These are phyloP conservation scores for Dunckerocampus dactyliophorus DNA, from an alignment of 2,113 vertebrate genomes.

Conservation along the genomic window DNA sequence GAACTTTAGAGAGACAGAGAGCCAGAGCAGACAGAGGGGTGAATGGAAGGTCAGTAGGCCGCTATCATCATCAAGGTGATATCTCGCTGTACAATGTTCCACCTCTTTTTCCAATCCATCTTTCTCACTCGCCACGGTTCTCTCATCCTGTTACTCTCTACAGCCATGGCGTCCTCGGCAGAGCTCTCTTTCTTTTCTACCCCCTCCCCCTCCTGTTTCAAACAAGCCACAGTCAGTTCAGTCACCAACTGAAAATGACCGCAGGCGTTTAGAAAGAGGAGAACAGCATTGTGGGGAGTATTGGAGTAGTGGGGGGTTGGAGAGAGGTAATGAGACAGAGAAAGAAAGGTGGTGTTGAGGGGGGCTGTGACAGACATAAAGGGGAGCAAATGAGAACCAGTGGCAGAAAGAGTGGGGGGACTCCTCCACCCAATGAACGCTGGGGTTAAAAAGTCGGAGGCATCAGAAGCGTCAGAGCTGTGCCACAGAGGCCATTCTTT, in stretches of 20 bases:
- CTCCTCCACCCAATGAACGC: conserved; percentile 42
- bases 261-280: conserved; percentile 41
- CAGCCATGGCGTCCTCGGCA: not conserved
- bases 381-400: conserved; percentile 34
- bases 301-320: not conserved
- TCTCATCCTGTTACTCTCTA: conserved; percentile 45
- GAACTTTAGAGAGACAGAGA: conserved; percentile 19
- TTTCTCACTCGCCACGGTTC: conserved; percentile 20
- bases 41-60: conserved; percentile 35
- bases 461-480: conserved; percentile 56
- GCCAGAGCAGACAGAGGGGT: conserved; percentile 9
- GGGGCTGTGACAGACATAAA: conserved; percentile 15
- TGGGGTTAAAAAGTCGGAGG: conserved; percentile 60
- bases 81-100: conserved; percentile 22
- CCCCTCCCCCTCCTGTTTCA: conserved; percentile 35
- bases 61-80: conserved; percentile 43
- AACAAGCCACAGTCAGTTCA: conserved; percentile 39
- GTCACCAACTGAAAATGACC: conserved; percentile 59
- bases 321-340: conserved; percentile 50
- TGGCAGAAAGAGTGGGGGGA: conserved; percentile 13
- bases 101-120: conserved; percentile 22
- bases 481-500: conserved; percentile 45
- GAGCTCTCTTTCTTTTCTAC: conserved; percentile 17
- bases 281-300: conserved; percentile 37
- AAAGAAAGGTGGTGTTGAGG: conserved; percentile 16